Base-by-base conservation (phyloP, 53 echinoderm and acorn worm genomes). In the Echinarachnius parma region DNA sequence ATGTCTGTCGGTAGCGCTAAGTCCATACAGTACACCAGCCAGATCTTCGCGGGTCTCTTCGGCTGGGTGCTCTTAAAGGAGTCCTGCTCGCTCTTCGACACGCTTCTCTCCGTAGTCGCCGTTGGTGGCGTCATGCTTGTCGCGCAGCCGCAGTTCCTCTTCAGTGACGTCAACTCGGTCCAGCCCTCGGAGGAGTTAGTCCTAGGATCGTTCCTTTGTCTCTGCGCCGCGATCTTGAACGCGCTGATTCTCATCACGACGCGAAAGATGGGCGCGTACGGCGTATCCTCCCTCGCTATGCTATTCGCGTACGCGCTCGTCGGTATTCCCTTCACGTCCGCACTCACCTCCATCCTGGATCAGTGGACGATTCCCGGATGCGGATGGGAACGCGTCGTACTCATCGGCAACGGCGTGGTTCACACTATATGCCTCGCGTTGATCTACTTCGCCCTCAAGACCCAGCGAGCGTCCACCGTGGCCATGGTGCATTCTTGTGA, bases 71-170 rank as follows among this genome's bases (percentile, higher is more conserved):
- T 82, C 32, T 48, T 82, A 5, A 48, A 64, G 23, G 82, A 82
- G 33, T 9, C 54, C 24, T 82, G 75, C 54, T 45, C 82, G 10
- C 21, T 34, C 30, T 27, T 75, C 9, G 82, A 82, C 24, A 18
- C 65, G 13, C 2, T 82, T 1, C 26, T 82, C 14, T 75, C 82
- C 2, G 25, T 47, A 28, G 15, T 76, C 2, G 76, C 75, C 20
- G 26, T 72, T 2, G 35, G 28, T 10, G 74, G 74, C 4, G 82
- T 82, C 54, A n/a, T 75, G 0, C 56, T 82, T 9, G 63, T 82
- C 11, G 48, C 61, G 7, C 82, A 82, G 28, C 82, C 82, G 14
- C 75, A 75, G 0, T 82, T 82, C 46, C 34, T 82, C 20, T 82
- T 82, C 34, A 42, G 61, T 2, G 75, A 76, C 46, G 52, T 61